Evolutionary conservation across 1,140 invertebrate genomes (phyloP).

Genomic region (Formica selysi): DNA sequence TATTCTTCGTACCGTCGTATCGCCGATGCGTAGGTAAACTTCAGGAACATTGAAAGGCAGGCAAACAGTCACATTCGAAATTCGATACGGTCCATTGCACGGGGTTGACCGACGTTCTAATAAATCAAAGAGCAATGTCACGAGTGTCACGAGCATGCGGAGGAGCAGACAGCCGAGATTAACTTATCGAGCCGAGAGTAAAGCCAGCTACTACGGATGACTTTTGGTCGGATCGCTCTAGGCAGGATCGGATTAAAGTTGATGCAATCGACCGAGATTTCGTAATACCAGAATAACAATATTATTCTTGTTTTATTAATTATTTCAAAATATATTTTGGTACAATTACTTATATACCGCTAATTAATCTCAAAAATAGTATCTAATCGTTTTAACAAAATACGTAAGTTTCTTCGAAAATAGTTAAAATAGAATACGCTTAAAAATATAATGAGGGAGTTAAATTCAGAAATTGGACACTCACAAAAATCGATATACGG

Average conservation of each 20-base stretch:
- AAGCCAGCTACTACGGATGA: constrained; percentile 73
- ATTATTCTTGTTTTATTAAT: background rate
- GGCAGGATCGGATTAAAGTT: constrained; percentile 41
- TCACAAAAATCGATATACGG: background rate
- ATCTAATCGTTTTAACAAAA: background rate
- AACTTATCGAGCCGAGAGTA: constrained; percentile 77
- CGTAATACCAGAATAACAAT: constrained; percentile 26
- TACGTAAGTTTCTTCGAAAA: background rate
- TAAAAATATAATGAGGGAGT: background rate
- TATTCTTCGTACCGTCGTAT: constrained; percentile 39
- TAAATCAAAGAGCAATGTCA: constrained; percentile 80
- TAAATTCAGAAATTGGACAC: background rate
- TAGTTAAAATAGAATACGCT: background rate
- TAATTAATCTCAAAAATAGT: background rate
- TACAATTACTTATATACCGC: background rate
- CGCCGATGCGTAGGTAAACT: constrained; percentile 53
- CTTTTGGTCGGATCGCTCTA: constrained; percentile 66
- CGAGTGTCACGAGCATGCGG: constrained; percentile 77
- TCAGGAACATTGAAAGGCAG: constrained; percentile 60
- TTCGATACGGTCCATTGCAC: constrained; percentile 73
- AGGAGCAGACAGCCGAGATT: constrained; percentile 79
- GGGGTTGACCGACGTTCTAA: constrained; percentile 78
- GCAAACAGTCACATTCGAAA: constrained; percentile 75
- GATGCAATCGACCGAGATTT: constrained; percentile 5
- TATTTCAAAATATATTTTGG: background rate